Conservation (phyloP, 1,140 invertebrate species). For the Cephus cinctus region DNA sequence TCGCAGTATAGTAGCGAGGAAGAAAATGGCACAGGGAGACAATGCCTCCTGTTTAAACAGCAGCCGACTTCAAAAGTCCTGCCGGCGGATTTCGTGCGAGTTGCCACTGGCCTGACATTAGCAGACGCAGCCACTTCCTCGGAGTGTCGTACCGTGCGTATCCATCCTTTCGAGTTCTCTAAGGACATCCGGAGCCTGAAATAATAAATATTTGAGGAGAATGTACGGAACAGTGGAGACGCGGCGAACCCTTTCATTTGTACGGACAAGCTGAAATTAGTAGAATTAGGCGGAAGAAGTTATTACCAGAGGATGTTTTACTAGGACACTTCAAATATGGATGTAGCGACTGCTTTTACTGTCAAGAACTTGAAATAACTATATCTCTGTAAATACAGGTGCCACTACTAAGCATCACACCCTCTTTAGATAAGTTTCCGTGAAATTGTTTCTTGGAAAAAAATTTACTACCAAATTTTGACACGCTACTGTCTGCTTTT, state of each 20-base stretch:
- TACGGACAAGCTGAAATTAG: conserved; percentile 53
- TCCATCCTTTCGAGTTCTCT: conserved; percentile 16
- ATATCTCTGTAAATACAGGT: conserved; percentile 39
- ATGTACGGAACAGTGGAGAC: conserved; percentile 34
- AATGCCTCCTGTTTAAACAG: conserved; percentile 38
- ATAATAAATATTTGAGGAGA: conserved; percentile 53
- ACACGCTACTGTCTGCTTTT: no score
- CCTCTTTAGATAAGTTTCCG: no score
- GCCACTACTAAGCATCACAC: no score
- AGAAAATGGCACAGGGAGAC: conserved; percentile 19
- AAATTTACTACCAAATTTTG: no score
- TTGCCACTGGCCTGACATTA: not conserved
- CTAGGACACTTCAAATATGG: conserved; percentile 26
- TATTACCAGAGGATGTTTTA: conserved; percentile 36
- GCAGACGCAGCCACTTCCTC: not conserved
- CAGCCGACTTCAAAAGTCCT: conserved; percentile 22
- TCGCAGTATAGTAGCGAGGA: conserved; percentile 11
- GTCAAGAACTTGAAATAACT: conserved; percentile 32
- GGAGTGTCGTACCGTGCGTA: not conserved
- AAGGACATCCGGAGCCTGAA: conserved; percentile 40
- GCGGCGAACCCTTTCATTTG: conserved; percentile 54
- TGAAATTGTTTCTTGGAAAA: no score
- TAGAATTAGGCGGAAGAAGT: conserved; percentile 27
- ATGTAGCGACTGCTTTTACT: conserved; percentile 22
- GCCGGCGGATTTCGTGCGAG: conserved; percentile 12